Base-by-base conservation (phyloP, 2,797 vertebrate species). In the Poecilia wingei region DNA sequence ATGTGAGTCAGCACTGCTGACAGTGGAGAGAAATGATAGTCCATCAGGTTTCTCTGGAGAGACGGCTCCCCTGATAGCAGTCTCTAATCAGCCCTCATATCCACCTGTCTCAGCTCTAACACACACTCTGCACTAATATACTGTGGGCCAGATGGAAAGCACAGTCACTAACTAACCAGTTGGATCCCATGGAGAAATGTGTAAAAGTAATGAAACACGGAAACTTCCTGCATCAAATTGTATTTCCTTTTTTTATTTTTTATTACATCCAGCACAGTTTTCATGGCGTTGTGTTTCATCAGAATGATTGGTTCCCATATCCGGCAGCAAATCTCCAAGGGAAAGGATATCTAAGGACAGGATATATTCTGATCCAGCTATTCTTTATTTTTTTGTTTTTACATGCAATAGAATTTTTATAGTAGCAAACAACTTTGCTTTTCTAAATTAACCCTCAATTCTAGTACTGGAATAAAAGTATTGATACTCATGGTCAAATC, bases 11-110 rank as follows among this genome's bases (percentile, higher is more conserved):
- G 49, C 3, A 7, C 72, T 78, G 61, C 74, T 85, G 82, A 81
- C 79, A 71, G 74, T 72, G 68, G 79, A 75, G 72, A 76, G 72
- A 76, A 85, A 89, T 84, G 68, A 91, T 79, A 77, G 77, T 77
- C 72, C 84, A 89, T 78, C 77, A 82, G 22, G 59, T 84, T 41
- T 81, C 79, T 70, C 76, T 80, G 18, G 77, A 85, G 79, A 75
- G 84, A 76, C 9, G 20, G 46, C 72, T 79, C 61, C 74, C 33
- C 49, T 33, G 64, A 76, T 74, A 43, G 13, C 70, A 76, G 68
- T 36, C 72, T 71, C 45, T 0, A 1, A 45, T 83, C 73, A 20
- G 76, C 70, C 66, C 22, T 75, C 78, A 20, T 8, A 51, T 33
- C 47, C 87, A 88, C 79, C 83, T 87, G 84, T 74, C 46, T 76